Evolutionary conservation across 2,113 vertebrate genomes (phyloP).

Genomic region (Cryptomyrus ogoouensis): DNA sequence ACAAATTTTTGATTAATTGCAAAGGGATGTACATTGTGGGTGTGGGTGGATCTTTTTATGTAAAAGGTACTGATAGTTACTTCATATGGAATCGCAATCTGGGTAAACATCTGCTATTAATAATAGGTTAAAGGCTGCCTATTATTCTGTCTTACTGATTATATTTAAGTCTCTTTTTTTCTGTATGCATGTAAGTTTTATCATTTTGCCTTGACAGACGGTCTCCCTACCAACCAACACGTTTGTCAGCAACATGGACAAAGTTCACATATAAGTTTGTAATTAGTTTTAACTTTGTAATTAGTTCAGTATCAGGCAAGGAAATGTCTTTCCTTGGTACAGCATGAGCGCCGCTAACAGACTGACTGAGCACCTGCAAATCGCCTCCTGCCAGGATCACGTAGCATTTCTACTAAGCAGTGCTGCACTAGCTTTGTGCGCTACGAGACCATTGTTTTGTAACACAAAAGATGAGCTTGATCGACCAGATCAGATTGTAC

Average conservation of each 20-base stretch:
- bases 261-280: background rate
- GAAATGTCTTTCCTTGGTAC: background rate
- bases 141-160: background rate
- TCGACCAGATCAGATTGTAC: background rate
- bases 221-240: background rate
- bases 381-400: background rate
- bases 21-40: background rate
- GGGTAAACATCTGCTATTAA: slow-evolving; percentile 32
- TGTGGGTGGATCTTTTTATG: background rate
- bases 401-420: background rate
- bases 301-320: background rate
- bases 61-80: slow-evolving; percentile 35
- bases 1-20: background rate
- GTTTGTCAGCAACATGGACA: background rate
- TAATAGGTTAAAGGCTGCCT: background rate
- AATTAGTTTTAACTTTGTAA: background rate
- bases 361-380: background rate
- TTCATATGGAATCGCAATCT: background rate
- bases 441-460: background rate
- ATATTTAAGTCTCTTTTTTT: background rate
- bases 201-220: background rate
- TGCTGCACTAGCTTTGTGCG: background rate
- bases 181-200: background rate
- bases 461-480: background rate
- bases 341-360: background rate